A percentile compares a stretch with the other conserved stretches of the same genome.
Evolutionary conservation across 53 echinoderm and acorn worm species (phyloP).

Genomic region (Holothuria leucospilota): DNA sequence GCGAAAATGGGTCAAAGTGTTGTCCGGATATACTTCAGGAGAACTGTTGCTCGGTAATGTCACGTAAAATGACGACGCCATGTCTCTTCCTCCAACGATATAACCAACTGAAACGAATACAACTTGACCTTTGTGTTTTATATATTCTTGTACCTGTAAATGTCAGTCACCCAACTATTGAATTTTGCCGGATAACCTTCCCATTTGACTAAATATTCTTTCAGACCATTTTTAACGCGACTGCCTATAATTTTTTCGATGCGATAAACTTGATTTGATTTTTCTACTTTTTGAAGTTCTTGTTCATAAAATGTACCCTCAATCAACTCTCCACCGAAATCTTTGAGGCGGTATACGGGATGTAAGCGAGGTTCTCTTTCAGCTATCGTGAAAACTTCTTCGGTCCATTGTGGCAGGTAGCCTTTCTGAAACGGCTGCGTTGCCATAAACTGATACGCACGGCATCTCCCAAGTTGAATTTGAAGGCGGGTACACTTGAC

Average conservation of each 20-base stretch:
- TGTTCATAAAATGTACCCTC: constrained; percentile 63
- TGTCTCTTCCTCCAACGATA: background rate
- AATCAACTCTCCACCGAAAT: constrained; percentile 55
- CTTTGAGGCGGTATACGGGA: constrained; percentile 55
- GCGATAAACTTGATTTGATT: constrained; percentile 29
- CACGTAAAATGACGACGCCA: constrained; percentile 38
- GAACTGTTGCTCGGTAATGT: constrained; percentile 56
- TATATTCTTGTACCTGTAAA: constrained; percentile 18
- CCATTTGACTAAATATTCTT: constrained; percentile 62
- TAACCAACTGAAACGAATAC: too few relatives aligned
- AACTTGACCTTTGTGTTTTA: background rate
- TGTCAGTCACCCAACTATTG: constrained; percentile 55
- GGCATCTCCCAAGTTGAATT: constrained; percentile 12
- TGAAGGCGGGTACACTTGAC: background rate
- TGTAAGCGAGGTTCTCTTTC: constrained; percentile 1
- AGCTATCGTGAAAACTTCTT: constrained; percentile 67
- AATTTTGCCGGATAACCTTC: constrained; percentile 53
- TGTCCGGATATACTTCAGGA: constrained; percentile 31
- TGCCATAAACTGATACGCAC: constrained; percentile 45
- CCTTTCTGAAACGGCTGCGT: constrained; percentile 72
- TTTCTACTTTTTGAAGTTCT: constrained; percentile 64
- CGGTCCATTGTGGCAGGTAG: constrained; percentile 75
- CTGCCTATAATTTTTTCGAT: constrained; percentile 38
- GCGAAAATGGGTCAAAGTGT: constrained; percentile 42
- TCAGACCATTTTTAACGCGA: constrained; percentile 15